phyloP scores from a whole-genome alignment of 2,113 vertebrate species.

The Collichthys lucidus region DNA sequence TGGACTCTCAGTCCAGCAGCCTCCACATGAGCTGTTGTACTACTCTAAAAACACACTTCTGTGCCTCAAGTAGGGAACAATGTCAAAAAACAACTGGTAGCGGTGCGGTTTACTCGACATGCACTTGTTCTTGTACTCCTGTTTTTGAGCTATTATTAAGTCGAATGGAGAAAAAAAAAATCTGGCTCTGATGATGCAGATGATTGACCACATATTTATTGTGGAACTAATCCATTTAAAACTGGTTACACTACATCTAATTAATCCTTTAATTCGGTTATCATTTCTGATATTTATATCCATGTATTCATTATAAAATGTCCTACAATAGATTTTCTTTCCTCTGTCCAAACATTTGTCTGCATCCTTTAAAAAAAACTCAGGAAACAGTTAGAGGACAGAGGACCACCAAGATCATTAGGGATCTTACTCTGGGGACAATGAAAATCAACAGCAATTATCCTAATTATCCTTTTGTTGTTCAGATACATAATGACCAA shows the following conservation, averaged over 20 bases:
- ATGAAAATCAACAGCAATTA: no score
- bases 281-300: neutral
- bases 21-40: constrained; percentile 24
- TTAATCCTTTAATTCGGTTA: neutral
- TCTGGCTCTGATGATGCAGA: neutral
- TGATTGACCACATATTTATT: neutral
- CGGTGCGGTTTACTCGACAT: neutral
- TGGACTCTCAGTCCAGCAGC: constrained; percentile 43
- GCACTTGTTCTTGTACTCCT: neutral
- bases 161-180: neutral
- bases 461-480: no score
- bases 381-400: neutral
- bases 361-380: neutral
- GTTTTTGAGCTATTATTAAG: constrained; percentile 2
- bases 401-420: no score
- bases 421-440: no score
- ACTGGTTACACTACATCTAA: neutral
- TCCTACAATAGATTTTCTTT: neutral
- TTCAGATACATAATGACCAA: no score
- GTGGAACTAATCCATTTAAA: neutral
- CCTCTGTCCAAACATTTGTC: neutral
- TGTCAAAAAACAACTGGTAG: neutral
- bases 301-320: neutral
- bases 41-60: constrained; percentile 38
- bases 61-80: neutral